Conservation (phyloP, 2,113 vertebrate genomes). For the Anthoscopus minutus region DNA sequence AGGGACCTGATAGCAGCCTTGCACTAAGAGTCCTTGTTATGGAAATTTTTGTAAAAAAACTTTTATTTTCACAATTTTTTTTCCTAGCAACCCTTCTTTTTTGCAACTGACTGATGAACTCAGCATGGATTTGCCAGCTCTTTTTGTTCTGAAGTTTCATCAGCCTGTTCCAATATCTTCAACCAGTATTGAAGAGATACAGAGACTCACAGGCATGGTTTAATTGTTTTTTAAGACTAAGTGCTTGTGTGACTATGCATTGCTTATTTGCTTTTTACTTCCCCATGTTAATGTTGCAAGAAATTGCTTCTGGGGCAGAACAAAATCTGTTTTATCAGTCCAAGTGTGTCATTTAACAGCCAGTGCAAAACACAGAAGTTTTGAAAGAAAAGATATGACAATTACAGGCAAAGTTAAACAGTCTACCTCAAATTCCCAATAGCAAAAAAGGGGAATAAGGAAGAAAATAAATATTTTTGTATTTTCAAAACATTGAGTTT, state of each 20-base stretch:
- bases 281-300: background rate
- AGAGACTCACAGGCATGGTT: constrained; percentile 72
- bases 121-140: constrained; percentile 66
- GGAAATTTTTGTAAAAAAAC: background rate
- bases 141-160: constrained; percentile 76
- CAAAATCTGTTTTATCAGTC: background rate
- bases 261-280: background rate
- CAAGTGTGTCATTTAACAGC: background rate
- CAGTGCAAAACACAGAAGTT: background rate
- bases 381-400: background rate
- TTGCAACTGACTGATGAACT: constrained; percentile 53
- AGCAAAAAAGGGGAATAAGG: background rate
- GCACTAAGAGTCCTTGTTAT: background rate
- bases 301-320: background rate
- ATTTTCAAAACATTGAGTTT: background rate
- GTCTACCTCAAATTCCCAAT: background rate
- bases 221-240: background rate
- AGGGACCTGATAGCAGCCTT: background rate
- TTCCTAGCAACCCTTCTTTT: constrained; percentile 64
- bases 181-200: constrained; percentile 67
- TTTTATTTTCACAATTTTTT: background rate
- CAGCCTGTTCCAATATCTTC: constrained; percentile 66
- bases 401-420: background rate
- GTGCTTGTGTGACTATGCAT: background rate
- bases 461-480: background rate